These are phyloP conservation scores for Tenebrio molitor DNA, from an alignment of 1,140 invertebrate genomes.

Conservation along the genomic window DNA sequence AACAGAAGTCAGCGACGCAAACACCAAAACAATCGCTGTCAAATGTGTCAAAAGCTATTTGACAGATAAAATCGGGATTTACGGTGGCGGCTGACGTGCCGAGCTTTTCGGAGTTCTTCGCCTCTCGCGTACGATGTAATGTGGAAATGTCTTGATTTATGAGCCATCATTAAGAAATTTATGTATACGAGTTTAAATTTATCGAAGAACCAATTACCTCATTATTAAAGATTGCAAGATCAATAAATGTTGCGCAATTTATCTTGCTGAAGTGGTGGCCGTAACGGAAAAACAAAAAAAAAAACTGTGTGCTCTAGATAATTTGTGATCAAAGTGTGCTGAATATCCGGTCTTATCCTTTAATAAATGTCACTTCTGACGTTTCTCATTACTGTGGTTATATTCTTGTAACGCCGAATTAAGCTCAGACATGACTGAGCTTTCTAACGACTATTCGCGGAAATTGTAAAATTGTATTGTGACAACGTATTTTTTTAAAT, in stretches of 20 bases:
- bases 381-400: background rate
- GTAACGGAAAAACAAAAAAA: background rate
- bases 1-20: background rate
- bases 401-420: background rate
- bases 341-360: background rate
- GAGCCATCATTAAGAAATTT: conserved; percentile 24
- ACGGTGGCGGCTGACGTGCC: background rate
- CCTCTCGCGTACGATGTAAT: background rate
- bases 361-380: background rate
- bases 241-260: conserved; percentile 4
- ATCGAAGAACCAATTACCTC: conserved; percentile 27
- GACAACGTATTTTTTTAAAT: too few species aligned
- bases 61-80: conserved; percentile 20
- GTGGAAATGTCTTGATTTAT: conserved; percentile 16
- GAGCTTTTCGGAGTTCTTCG: background rate
- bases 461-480: too few species aligned
- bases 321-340: background rate
- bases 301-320: background rate
- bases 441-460: too few species aligned
- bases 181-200: conserved; percentile 23
- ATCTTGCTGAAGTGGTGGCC: background rate
- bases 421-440: background rate
- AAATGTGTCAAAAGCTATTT: conserved; percentile 2
- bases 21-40: background rate
- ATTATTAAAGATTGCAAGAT: conserved; percentile 15